Base-by-base conservation (phyloP, 2,888 invertebrate genomes). In the Embidobia sp. region DNA sequence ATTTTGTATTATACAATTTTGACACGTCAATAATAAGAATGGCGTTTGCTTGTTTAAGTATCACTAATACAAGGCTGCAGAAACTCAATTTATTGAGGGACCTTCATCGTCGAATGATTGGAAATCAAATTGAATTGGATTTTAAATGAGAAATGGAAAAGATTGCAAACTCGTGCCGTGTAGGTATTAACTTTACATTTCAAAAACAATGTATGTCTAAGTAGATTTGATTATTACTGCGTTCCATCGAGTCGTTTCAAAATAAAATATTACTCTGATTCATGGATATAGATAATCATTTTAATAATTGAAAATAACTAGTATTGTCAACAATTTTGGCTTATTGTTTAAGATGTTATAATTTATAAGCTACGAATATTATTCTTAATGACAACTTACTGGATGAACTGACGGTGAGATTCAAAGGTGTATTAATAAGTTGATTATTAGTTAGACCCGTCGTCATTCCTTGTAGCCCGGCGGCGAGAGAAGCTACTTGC, bases 391-490 rank as follows among this genome's bases (percentile, higher is more conserved):
- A 31, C 13, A 13, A 80, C 82, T 83, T 85, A 91, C 91, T 90
- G 75, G 91, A 89, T 37, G 91, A 90, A 85, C 94, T 94, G 83
- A 96, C 94, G 89, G 95, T 96, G 84, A 96, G 91, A 90, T 96
- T 96, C 83, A 96, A 92, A 26, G 96, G 96, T 69, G 95, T 94
- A 90, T 95, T 94, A 90, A 94, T 94, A 85, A 94, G 93, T 67
- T 93, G 92, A 81, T 90, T 90, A 84, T 90, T 91, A 80, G 92
- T 91, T 78, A 90, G 84, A 49, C 88, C 87, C 81, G 91, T 91
- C 79, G 91, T 90, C 89, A 92, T 91, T 86, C 92, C 93, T 86
- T 93, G 93, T 81, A 93, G 91, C 82, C 92, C 92, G 67, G 94
- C 93, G 77, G 93, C 91, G 78, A 92, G 90, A 80, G 93, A 87